Conservation (phyloP, 2,797 vertebrate species). For the Alauda arvensis region DNA sequence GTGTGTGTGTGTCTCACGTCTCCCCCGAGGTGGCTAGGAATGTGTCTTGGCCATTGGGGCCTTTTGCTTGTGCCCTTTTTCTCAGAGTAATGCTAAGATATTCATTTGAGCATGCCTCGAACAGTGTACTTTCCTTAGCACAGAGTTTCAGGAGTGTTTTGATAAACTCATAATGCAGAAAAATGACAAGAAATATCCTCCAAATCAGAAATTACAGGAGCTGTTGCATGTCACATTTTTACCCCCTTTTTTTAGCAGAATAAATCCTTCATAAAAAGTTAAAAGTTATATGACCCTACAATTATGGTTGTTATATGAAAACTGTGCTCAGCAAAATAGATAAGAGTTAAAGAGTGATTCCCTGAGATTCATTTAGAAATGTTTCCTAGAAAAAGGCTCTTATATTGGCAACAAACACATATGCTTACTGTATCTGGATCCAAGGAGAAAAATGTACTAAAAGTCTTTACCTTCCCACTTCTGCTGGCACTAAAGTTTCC, state of each 20-base stretch:
- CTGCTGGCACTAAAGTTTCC: not conserved
- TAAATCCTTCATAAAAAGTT: not conserved
- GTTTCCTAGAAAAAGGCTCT: not conserved
- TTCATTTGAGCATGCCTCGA: not conserved
- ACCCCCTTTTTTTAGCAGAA: not conserved
- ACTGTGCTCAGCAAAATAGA: not conserved
- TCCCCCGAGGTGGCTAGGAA: not conserved
- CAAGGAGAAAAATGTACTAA: not conserved
- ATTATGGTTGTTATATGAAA: not conserved
- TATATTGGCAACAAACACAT: not conserved
- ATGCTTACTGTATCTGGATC: not conserved
- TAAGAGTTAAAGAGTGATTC: not conserved
- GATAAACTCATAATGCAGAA: not conserved
- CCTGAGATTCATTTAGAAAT: not conserved
- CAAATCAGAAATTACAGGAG: not conserved
- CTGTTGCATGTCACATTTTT: not conserved
- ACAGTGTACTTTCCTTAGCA: not conserved
- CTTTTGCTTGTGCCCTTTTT: not conserved
- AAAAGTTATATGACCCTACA: not conserved
- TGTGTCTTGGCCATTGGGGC: accelerated
- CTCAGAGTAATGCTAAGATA: not conserved
- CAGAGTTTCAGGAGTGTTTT: not conserved
- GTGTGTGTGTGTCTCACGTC: accelerated
- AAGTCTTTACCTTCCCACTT: not conserved
- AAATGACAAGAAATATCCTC: not conserved